A percentile compares a stretch with the other conserved stretches of the same genome.
Conservation (phyloP, 2,888 invertebrate genomes). For the Azorinus chamasolen region DNA sequence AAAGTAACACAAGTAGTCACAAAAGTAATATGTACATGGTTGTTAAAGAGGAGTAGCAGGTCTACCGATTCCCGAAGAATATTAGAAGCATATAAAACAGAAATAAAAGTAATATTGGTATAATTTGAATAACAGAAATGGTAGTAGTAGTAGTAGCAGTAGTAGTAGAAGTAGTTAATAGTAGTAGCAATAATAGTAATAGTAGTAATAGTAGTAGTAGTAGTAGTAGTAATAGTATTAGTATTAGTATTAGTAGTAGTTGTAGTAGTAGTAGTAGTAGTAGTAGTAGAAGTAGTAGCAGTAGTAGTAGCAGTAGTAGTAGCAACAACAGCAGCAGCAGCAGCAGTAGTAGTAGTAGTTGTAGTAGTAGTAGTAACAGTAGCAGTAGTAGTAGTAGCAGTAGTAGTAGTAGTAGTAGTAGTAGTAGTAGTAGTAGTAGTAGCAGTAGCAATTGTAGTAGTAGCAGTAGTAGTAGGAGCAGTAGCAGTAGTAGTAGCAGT, state of each 20-base stretch:
- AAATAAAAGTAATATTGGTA: no score
- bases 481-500: slow-evolving; percentile 10
- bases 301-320: slow-evolving; percentile 16
- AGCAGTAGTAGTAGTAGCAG: slow-evolving; percentile 13
- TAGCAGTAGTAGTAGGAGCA: no score
- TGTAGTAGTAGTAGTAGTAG: slow-evolving; percentile 20
- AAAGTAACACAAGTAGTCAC: no score
- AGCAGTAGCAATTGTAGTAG: no score
- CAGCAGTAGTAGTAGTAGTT: slow-evolving; percentile 11
- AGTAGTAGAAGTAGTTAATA: no score
- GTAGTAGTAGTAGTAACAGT: slow-evolving; percentile 9
- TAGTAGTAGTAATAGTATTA: slow-evolving; percentile 2
- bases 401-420: slow-evolving; percentile 13
- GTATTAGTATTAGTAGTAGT: no score
- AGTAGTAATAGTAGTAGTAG: slow-evolving; percentile 11
- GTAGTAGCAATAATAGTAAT: slow-evolving; percentile 6
- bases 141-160: slow-evolving; percentile 6
- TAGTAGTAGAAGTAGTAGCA: slow-evolving; percentile 10
- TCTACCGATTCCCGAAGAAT: no score
- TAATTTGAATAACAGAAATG: background rate
- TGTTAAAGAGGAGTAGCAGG: no score
- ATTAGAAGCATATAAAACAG: no score
- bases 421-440: slow-evolving; percentile 10
- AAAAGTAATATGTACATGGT: no score
- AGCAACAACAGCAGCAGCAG: slow-evolving; percentile 15